Evolutionary conservation across 2,113 vertebrate species (phyloP).

Genomic region (Aphyosemion australe): DNA sequence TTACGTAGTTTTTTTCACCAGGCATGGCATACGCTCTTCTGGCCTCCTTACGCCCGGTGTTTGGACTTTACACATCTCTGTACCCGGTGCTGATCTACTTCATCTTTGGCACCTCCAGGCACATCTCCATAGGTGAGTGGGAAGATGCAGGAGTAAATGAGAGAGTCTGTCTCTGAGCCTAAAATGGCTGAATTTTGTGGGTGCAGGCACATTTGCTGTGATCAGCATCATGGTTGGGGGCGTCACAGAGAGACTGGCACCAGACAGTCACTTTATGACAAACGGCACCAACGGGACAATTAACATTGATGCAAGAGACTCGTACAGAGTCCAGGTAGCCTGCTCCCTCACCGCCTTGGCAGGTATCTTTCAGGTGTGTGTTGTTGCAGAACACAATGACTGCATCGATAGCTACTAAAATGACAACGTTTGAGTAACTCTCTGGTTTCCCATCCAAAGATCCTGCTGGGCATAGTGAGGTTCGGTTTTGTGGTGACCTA

Average conservation of each 20-base stretch:
- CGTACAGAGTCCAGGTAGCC: slow-evolving; percentile 81
- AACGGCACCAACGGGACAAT: slow-evolving; percentile 77
- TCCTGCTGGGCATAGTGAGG: slow-evolving; percentile 87
- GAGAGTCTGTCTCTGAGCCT: neutral
- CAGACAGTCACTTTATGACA: slow-evolving; percentile 67
- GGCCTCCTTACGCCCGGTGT: slow-evolving; percentile 87
- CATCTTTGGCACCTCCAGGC: slow-evolving; percentile 92
- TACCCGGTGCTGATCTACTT: slow-evolving; percentile 91
- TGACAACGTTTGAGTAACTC: neutral
- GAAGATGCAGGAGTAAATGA: neutral
- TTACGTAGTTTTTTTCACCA: slow-evolving; percentile 39
- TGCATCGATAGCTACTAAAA: neutral
- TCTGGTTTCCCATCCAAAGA: slow-evolving; percentile 66
- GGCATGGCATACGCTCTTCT: slow-evolving; percentile 93
- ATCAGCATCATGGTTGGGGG: slow-evolving; percentile 93
- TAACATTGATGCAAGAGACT: slow-evolving; percentile 58
- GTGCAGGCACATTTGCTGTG: slow-evolving; percentile 90
- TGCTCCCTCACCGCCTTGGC: slow-evolving; percentile 82
- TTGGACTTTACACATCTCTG: slow-evolving; percentile 90
- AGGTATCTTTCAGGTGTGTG: slow-evolving; percentile 89
- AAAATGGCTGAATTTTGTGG: neutral
- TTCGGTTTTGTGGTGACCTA: slow-evolving; percentile 96
- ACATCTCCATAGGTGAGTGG: slow-evolving; percentile 91
- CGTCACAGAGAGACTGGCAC: slow-evolving; percentile 83
- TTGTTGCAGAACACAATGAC: slow-evolving; percentile 5